These are phyloP conservation scores for Raphicerus campestris DNA, from an alignment of 2,113 vertebrate species.

Conservation along the genomic window DNA sequence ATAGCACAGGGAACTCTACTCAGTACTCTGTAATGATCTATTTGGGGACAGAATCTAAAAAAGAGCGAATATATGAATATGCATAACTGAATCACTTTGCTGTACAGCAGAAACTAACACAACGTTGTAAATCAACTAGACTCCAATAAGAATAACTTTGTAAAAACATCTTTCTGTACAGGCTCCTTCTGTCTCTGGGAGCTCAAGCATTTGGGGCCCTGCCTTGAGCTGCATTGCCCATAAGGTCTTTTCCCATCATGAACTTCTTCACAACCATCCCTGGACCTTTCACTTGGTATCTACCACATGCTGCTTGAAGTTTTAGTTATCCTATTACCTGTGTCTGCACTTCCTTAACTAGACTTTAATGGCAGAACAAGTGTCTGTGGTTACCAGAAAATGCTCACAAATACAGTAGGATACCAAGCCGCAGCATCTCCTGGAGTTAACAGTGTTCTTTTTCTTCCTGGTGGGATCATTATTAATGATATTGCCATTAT, in stretches of 20 bases:
- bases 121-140: neutral
- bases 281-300: neutral
- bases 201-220: neutral
- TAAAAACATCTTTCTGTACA: neutral
- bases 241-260: neutral
- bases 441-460: neutral
- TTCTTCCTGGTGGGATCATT: neutral
- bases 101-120: neutral
- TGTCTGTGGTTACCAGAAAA: neutral
- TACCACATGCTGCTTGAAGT: neutral
- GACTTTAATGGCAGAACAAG: neutral
- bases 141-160: neutral
- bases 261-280: neutral
- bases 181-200: neutral
- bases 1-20: neutral
- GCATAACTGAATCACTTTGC: neutral
- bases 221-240: neutral
- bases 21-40: neutral
- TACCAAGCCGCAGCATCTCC: neutral
- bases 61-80: rapidly evolving
- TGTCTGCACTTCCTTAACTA: neutral
- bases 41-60: neutral
- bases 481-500: neutral
- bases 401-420: neutral
- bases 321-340: neutral